A percentile compares a stretch with the other conserved stretches of the same genome.
These are phyloP conservation scores for Masticophis lateralis DNA, from an alignment of 2,797 vertebrate genomes.

Conservation along the genomic window DNA sequence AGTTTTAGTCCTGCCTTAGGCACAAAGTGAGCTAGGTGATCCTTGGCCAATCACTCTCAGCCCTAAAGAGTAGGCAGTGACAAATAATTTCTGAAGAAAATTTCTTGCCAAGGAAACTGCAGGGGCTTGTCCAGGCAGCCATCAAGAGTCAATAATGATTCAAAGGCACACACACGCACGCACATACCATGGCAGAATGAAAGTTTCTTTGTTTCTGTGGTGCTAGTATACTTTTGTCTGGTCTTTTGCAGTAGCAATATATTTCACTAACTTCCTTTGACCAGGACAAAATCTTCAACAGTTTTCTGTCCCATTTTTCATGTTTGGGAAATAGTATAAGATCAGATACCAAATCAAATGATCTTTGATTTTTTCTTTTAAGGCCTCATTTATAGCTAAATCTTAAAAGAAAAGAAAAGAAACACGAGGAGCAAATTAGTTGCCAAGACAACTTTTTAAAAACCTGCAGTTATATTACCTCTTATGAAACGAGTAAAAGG, in stretches of 20 bases:
- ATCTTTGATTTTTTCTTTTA: neutral
- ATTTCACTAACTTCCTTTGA: neutral
- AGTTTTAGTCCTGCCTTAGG: neutral
- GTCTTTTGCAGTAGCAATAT: neutral
- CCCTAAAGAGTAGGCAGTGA: neutral
- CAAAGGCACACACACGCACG: fast-evolving
- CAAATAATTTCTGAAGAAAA: neutral
- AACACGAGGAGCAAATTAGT: neutral
- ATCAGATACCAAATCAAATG: neutral
- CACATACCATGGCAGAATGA: neutral
- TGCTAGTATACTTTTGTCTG: neutral
- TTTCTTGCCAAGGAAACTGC: neutral
- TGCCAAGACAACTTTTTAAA: neutral
- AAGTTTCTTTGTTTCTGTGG: neutral
- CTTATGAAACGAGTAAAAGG: neutral
- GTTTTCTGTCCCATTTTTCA: neutral
- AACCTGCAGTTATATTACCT: neutral
- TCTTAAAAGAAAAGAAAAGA: neutral
- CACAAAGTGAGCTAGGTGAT: neutral
- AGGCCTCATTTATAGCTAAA: neutral
- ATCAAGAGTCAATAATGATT: neutral
- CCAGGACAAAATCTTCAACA: neutral
- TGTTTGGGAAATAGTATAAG: neutral
- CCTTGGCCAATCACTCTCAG: neutral
- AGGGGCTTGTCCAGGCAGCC: neutral